Base-by-base conservation (phyloP, 23 tunicate genomes). In the Clavelina lepadiformis region DNA sequence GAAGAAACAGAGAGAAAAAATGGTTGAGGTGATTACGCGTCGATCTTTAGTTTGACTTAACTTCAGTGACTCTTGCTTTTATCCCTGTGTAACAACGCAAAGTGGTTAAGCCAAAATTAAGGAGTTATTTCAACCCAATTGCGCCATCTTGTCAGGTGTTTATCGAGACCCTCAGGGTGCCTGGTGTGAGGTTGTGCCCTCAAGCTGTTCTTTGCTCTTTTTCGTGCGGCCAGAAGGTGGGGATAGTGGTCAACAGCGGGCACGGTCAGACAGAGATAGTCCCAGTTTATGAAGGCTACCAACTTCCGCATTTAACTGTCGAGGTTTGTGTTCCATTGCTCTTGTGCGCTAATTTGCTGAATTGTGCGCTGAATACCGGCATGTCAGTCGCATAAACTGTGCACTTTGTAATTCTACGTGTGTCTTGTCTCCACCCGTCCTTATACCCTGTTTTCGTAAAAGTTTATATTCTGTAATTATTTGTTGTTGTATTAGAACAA, bases 171-270 rank as follows among this genome's bases (percentile, higher is more conserved):
- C 33, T 79, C 23, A 75, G 84, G n/a, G 55, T 59, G 23, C 75
- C 77, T 25, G 84, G 72, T 11, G 60, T 87, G 22, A 65, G 63
- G 23, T 73, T 80, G 46, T 50, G 74, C 23, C n/a, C 61, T 19
- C 96, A 87, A 73, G 69, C 86, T 46, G 74, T 51, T 7, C 30
- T 87, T 38, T 54, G 83, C 56, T 19, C 79, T 1, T 32, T 65
- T 1, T 80, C 85, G 3, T 54, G 68, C 32, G 58, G 58, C 71
- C 63, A 51, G 45, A 56, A 70, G 32, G 72, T 61, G 37, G 79
- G 68, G 38, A n/a, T 87, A 24, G 96, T 87, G 31, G 79, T 87
- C 37, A 79, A 74, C 47, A 33, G 96, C 50, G 96, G 96, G 23
- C 67, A 79, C 61, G 68, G 70, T 19, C 50, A 28, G 28, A 87